A percentile compares a stretch with the other conserved stretches of the same genome.
phyloP scores from a whole-genome alignment of 2,888 invertebrate genomes.

The Portevinia maculata region DNA sequence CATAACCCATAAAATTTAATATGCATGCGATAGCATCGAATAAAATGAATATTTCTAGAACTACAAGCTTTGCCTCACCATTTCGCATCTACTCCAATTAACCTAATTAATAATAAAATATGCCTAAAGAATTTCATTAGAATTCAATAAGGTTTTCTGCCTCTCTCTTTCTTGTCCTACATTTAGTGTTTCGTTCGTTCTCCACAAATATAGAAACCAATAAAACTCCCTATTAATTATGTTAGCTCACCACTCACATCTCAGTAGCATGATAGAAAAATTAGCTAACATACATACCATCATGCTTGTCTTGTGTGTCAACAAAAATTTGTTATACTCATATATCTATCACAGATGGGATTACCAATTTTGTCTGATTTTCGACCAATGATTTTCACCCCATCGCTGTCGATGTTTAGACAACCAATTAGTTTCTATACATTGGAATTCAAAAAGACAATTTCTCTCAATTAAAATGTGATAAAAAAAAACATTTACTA shows the following conservation, averaged over 20 bases:
- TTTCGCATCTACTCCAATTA: conserved; percentile 19
- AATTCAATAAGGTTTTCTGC: background rate
- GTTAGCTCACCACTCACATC: background rate
- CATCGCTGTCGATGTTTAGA: background rate
- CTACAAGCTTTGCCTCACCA: conserved; percentile 3
- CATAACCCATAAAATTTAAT: background rate
- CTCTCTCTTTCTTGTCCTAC: background rate
- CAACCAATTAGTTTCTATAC: conserved; percentile 18
- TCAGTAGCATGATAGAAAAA: conserved; percentile 8
- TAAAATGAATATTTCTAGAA: background rate
- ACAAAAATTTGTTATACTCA: no score
- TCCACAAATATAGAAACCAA: conserved; percentile 11
- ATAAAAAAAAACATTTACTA: conserved; percentile 1
- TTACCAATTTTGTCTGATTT: conserved; percentile 1
- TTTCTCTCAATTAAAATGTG: conserved; percentile 30
- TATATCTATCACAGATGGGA: background rate
- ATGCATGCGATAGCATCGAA: background rate
- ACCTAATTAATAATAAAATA: conserved; percentile 33
- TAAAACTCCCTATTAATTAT: conserved; percentile 21
- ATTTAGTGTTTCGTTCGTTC: conserved; percentile 3
- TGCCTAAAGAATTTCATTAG: conserved; percentile 6
- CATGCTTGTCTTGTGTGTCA: background rate
- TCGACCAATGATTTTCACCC: conserved; percentile 6
- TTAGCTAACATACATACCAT: background rate
- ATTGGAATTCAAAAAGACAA: conserved; percentile 8